Conservation (phyloP, 2,113 vertebrate genomes). For the Neomonachus schauinslandi region DNA sequence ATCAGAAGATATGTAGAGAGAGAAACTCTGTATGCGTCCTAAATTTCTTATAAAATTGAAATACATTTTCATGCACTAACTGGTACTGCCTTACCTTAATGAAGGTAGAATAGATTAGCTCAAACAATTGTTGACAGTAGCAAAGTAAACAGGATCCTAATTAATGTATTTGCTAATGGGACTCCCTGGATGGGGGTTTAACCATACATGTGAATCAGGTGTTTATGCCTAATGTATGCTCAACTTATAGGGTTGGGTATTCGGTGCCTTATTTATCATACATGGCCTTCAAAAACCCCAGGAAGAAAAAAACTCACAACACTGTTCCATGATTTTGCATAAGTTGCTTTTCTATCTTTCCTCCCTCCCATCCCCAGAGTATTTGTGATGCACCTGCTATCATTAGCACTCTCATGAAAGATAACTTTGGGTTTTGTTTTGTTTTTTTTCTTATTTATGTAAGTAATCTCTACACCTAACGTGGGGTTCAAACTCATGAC, state of each 20-base stretch:
- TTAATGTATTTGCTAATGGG: slow-evolving; percentile 67
- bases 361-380: neutral
- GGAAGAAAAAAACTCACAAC: neutral
- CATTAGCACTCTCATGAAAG: neutral
- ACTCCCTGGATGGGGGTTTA: slow-evolving; percentile 53
- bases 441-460: neutral
- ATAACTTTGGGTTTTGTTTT: neutral
- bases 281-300: slow-evolving; percentile 31
- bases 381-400: neutral
- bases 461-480: neutral
- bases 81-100: neutral
- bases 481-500: neutral
- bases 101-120: slow-evolving; percentile 44
- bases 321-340: neutral
- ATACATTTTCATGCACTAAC: neutral
- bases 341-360: neutral
- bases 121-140: slow-evolving; percentile 59
- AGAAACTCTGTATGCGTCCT: neutral
- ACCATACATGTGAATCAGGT: slow-evolving; percentile 56
- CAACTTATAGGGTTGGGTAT: neutral
- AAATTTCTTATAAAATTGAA: neutral
- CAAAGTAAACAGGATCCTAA: slow-evolving; percentile 68
- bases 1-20: neutral
- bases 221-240: slow-evolving; percentile 66
- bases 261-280: neutral